Evolutionary conservation across 2,113 vertebrate species (phyloP).

Genomic region (Pteronura brasiliensis): DNA sequence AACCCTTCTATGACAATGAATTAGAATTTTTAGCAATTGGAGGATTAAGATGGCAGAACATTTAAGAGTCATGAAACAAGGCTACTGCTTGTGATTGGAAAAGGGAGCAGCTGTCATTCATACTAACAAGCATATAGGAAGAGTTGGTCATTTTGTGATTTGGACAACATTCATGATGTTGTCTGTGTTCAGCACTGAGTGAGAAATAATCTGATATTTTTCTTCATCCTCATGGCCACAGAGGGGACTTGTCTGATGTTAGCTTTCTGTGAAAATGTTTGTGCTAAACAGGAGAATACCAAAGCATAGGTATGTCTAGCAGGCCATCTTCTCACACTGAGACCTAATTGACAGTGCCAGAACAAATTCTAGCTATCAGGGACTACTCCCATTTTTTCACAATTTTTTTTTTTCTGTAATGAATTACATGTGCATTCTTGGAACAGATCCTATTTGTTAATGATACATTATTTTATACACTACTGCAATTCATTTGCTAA

Average conservation of each 20-base stretch:
- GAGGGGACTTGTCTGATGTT: not conserved
- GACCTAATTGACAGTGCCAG: not conserved
- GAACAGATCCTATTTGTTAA: not conserved
- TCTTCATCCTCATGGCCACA: not conserved
- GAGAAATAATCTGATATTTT: not conserved
- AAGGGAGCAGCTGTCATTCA: not conserved
- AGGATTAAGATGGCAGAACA: not conserved
- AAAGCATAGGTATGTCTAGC: not conserved
- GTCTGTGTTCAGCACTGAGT: not conserved
- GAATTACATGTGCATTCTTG: not conserved
- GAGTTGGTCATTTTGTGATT: not conserved
- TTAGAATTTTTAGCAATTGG: not conserved
- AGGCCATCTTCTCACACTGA: not conserved
- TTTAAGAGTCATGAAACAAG: not conserved
- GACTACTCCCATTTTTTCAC: not conserved
- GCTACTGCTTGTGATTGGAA: not conserved
- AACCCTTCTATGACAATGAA: not conserved
- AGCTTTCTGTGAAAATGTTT: not conserved
- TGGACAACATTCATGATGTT: not conserved
- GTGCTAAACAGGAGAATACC: not conserved
- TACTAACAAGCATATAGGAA: rapidly evolving
- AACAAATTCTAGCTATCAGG: not conserved
- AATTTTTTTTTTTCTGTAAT: not conserved
- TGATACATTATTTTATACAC: not conserved
- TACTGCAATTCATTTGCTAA: not conserved